Percentiles rank a stretch among this genome's conserved stretches.
Evolutionary conservation across 2,888 invertebrate species (phyloP).

Genomic region (Macaria notata): DNA sequence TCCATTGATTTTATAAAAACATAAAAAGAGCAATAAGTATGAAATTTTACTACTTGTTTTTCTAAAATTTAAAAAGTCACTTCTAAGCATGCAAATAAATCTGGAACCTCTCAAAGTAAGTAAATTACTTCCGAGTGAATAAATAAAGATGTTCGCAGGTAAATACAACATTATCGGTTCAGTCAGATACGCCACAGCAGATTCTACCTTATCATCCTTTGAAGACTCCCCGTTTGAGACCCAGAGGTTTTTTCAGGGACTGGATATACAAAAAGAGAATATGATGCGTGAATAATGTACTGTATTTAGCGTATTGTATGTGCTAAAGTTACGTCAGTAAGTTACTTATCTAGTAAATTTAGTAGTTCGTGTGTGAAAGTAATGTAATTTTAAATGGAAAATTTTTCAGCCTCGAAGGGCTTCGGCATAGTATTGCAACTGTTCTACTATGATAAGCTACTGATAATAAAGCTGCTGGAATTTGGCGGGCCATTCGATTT

Average conservation of each 20-base stretch:
- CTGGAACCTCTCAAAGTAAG: constrained; percentile 24
- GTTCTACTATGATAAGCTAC: no score
- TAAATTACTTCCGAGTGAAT: constrained; percentile 48
- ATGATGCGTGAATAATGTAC: constrained; percentile 29
- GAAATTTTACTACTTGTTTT: no score
- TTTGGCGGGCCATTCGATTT: no score
- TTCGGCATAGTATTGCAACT: no score
- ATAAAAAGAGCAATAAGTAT: no score
- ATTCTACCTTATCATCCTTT: constrained; percentile 30
- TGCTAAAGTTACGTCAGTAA: not conserved
- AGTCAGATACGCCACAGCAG: constrained; percentile 39
- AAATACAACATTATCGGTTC: constrained; percentile 50
- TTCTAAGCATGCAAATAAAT: constrained; percentile 2
- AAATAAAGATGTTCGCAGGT: constrained; percentile 49
- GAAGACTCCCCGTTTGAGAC: constrained; percentile 16
- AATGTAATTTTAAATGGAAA: no score
- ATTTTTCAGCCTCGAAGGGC: no score
- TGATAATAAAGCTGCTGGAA: no score
- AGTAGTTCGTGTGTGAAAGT: no score
- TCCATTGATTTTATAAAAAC: no score
- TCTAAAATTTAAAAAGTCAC: no score
- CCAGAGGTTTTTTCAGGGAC: constrained; percentile 24
- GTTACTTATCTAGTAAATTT: not conserved
- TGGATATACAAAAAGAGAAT: constrained; percentile 22
- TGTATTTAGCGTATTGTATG: constrained; percentile 19